A percentile compares a stretch with the other conserved stretches of the same genome.
phyloP scores from a whole-genome alignment of 2,888 invertebrate species.

The Tryphoninae sp. region DNA sequence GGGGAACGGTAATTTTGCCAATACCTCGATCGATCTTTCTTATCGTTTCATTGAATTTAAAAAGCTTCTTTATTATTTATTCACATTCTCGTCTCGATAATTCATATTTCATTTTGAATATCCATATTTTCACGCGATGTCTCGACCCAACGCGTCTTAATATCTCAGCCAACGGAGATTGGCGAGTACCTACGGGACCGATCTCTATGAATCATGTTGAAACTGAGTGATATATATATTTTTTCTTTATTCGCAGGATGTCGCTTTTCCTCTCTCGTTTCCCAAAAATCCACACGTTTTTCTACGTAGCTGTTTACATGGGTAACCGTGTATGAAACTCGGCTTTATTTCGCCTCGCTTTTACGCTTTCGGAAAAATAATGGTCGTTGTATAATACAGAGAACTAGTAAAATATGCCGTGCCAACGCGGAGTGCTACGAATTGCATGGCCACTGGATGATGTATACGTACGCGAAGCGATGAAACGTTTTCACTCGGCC shows the following conservation, averaged over 20 bases:
- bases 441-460: neutral
- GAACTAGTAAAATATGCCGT: slow-evolving; percentile 7
- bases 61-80: neutral
- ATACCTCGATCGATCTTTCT: neutral
- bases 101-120: neutral
- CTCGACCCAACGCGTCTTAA: neutral
- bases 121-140: neutral
- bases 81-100: neutral
- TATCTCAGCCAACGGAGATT: slow-evolving; percentile 10
- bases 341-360: slow-evolving; percentile 39
- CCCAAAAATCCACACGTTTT: neutral
- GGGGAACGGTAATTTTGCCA: neutral
- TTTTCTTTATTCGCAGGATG: slow-evolving; percentile 18
- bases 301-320: neutral
- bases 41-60: neutral
- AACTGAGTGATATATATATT: slow-evolving; percentile 13
- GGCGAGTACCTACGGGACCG: slow-evolving; percentile 10
- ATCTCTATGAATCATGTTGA: slow-evolving; percentile 32
- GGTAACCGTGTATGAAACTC: neutral
- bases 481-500: slow-evolving; percentile 20
- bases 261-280: neutral
- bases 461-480: neutral
- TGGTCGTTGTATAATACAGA: slow-evolving; percentile 29
- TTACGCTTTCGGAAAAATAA: slow-evolving; percentile 32
- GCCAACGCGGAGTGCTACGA: slow-evolving; percentile 11